Percentiles rank a stretch among this genome's conserved stretches.
phyloP scores from a whole-genome alignment of 2,888 invertebrate species.

The Meandrusa payeni region DNA sequence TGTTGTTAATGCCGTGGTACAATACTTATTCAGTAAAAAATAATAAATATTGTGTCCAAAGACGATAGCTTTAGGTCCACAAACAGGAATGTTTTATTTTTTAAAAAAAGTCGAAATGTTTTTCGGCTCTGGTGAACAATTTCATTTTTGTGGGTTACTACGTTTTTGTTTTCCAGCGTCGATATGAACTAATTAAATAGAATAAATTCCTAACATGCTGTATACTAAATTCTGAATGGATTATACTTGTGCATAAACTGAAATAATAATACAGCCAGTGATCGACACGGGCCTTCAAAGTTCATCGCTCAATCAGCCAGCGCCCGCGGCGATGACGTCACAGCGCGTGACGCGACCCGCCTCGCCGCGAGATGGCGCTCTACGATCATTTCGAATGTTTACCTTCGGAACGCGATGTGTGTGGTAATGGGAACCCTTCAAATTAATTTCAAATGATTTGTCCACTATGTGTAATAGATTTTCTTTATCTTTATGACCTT shows the following conservation, averaged over 20 bases:
- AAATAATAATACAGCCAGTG: slow-evolving; percentile 66
- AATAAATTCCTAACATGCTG: slow-evolving; percentile 42
- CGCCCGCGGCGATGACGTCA: slow-evolving; percentile 63
- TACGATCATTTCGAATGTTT: slow-evolving; percentile 35
- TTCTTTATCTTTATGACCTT: too few species aligned
- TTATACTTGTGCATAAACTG: slow-evolving; percentile 57
- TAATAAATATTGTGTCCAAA: too few species aligned
- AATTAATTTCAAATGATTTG: slow-evolving; percentile 6
- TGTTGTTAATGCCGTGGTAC: too few species aligned
- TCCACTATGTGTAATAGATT: too few species aligned
- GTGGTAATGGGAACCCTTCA: slow-evolving; percentile 41
- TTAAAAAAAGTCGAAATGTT: too few species aligned
- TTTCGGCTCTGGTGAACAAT: too few species aligned
- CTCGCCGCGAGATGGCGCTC: slow-evolving; percentile 71
- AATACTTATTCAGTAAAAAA: too few species aligned
- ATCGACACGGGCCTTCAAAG: slow-evolving; percentile 66
- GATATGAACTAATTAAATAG: too few species aligned
- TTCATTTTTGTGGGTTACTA: too few species aligned
- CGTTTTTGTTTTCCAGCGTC: too few species aligned
- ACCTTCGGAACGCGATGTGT: slow-evolving; percentile 48
- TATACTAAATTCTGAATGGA: slow-evolving; percentile 63
- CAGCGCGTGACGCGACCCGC: slow-evolving; percentile 65
- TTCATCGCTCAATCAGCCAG: slow-evolving; percentile 75
- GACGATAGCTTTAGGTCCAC: too few species aligned
- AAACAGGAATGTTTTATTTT: too few species aligned